These are phyloP conservation scores for Epinephelus lanceolatus DNA, from an alignment of 2,113 vertebrate genomes.

Conservation along the genomic window DNA sequence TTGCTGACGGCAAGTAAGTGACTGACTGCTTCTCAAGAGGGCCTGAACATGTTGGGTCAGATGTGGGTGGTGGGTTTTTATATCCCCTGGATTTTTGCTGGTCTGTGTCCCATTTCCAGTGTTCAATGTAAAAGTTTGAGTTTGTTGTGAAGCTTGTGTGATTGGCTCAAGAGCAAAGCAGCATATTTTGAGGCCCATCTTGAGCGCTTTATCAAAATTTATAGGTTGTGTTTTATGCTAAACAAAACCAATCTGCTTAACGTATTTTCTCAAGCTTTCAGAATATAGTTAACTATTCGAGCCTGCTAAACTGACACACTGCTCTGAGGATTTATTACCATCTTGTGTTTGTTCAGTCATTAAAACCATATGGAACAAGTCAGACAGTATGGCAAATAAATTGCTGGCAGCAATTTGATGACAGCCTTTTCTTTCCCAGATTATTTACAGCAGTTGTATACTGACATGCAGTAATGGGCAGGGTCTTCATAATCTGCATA, in stretches of 20 bases:
- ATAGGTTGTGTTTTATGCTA: constrained; percentile 39
- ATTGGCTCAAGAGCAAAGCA: constrained; percentile 27
- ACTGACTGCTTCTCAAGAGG: constrained; percentile 16
- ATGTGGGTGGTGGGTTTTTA: constrained; percentile 32
- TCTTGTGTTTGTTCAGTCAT: constrained; percentile 63
- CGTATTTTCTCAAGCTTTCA: constrained; percentile 53
- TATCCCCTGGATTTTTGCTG: neutral
- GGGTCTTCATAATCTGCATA: constrained; percentile 44
- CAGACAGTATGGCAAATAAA: constrained; percentile 59
- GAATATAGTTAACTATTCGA: constrained; percentile 18
- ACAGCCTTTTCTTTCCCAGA: constrained; percentile 55
- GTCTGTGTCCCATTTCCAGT: neutral
- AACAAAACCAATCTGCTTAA: constrained; percentile 45
- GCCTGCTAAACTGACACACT: constrained; percentile 13
- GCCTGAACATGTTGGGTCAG: constrained; percentile 1
- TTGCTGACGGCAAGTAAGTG: constrained; percentile 97
- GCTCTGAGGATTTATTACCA: constrained; percentile 49
- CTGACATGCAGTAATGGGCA: constrained; percentile 34
- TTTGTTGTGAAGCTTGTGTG: constrained; percentile 17
- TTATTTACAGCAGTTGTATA: constrained; percentile 53
- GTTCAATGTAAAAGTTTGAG: neutral
- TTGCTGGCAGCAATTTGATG: constrained; percentile 48
- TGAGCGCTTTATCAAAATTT: constrained; percentile 26
- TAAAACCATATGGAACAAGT: constrained; percentile 62
- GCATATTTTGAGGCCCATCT: constrained; percentile 13